A percentile compares a stretch with the other conserved stretches of the same genome.
phyloP scores from a whole-genome alignment of 2,113 vertebrate species.

The Polyodon spathula region DNA sequence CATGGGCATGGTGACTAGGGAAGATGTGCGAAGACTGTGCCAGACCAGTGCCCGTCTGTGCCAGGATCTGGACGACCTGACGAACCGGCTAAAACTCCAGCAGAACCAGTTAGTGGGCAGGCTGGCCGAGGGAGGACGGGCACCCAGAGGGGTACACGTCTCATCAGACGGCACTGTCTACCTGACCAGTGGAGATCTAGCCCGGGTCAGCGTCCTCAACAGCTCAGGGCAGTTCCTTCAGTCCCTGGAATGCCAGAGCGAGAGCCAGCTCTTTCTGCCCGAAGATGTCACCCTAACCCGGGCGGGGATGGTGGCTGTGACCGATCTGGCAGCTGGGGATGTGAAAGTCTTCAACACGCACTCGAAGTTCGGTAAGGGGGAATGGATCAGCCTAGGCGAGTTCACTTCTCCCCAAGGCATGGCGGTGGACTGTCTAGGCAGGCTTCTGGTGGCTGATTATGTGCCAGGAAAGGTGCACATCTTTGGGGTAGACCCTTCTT shows the following conservation, averaged over 20 bases:
- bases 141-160: conserved; percentile 36
- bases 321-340: conserved; percentile 34
- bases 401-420: conserved; percentile 37
- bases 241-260: conserved; percentile 27
- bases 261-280: conserved; percentile 27
- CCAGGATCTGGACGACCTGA: conserved; percentile 35
- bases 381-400: conserved; percentile 40
- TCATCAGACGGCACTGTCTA: conserved; percentile 40
- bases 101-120: conserved; percentile 31
- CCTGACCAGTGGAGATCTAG: conserved; percentile 29
- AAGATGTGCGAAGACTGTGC: conserved; percentile 39
- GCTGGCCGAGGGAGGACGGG: conserved; percentile 18
- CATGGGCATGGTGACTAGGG: conserved; percentile 40
- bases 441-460: conserved; percentile 46
- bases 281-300: conserved; percentile 47
- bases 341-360: conserved; percentile 36
- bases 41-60: conserved; percentile 33
- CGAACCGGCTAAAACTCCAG: conserved; percentile 28
- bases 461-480: conserved; percentile 33
- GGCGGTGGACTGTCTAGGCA: conserved; percentile 35
- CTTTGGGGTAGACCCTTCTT: conserved; percentile 35
- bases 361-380: conserved; percentile 24
- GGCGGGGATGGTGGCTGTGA: conserved; percentile 36
- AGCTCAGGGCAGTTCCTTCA: conserved; percentile 26
- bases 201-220: conserved; percentile 36